Evolutionary conservation across 2,113 vertebrate species (phyloP).

Genomic region (Myocastor coypus): DNA sequence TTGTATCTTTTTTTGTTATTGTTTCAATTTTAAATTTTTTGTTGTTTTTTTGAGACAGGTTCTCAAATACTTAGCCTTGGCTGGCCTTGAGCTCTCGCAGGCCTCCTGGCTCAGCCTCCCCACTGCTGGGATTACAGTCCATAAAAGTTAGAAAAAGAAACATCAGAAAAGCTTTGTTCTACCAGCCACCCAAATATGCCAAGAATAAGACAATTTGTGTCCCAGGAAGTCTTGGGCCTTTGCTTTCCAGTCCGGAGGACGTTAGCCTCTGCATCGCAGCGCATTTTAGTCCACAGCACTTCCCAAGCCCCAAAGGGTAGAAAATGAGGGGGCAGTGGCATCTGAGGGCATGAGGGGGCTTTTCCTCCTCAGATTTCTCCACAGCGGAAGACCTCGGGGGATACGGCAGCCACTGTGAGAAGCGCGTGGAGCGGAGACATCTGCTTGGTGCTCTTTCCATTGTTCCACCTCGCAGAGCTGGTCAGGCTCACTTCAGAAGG

Average conservation of each 20-base stretch:
- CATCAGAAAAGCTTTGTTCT: not conserved
- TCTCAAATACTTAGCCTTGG: not conserved
- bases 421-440: not conserved
- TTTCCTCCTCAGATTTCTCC: not conserved
- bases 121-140: not conserved
- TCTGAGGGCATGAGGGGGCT: not conserved
- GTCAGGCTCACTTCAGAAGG: not conserved
- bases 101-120: not conserved
- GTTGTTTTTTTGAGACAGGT: not conserved
- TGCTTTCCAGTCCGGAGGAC: not conserved
- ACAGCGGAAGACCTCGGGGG: not conserved
- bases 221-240: not conserved
- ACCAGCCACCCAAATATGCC: not conserved
- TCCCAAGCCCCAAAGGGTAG: not conserved
- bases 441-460: too few relatives aligned
- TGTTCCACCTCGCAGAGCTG: not conserved
- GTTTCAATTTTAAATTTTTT: not conserved
- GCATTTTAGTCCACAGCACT: not conserved
- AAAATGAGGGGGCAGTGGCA: not conserved
- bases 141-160: slow-evolving; percentile 2
- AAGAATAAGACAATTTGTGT: not conserved
- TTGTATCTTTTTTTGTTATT: not conserved
- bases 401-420: not conserved
- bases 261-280: not conserved
- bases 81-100: not conserved